phyloP scores from a whole-genome alignment of 2,113 vertebrate genomes.

The Hyaena hyaena region DNA sequence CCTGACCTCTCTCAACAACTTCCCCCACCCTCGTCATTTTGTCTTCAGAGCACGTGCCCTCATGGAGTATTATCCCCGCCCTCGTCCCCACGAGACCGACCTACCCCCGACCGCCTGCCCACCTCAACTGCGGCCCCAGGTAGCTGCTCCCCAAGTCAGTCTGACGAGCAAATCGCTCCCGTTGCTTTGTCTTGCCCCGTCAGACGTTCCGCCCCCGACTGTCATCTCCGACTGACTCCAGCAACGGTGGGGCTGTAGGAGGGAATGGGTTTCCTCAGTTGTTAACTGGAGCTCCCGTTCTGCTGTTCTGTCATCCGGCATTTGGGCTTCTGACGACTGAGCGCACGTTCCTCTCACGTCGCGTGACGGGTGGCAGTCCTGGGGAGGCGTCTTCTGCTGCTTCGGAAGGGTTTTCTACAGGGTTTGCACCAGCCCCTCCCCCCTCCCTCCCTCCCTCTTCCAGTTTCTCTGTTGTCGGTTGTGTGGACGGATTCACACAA shows the following conservation, averaged over 20 bases:
- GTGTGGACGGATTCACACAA: background rate
- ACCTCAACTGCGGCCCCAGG: background rate
- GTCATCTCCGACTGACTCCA: rapidly evolving
- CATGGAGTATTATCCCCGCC: rapidly evolving
- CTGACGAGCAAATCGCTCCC: background rate
- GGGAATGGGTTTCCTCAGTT: rapidly evolving
- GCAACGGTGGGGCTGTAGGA: rapidly evolving
- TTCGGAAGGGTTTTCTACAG: rapidly evolving
- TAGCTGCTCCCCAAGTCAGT: background rate
- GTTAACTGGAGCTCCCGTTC: rapidly evolving
- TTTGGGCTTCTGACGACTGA: rapidly evolving
- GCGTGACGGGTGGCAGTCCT: background rate
- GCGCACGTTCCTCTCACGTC: rapidly evolving
- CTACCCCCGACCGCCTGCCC: background rate
- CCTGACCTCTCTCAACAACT: background rate
- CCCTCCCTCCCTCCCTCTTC: background rate
- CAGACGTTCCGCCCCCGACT: background rate
- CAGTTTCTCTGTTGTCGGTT: background rate
- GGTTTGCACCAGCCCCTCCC: background rate
- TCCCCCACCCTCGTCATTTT: background rate
- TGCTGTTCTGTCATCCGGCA: rapidly evolving
- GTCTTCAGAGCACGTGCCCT: background rate
- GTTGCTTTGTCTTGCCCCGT: background rate
- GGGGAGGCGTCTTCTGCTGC: background rate
- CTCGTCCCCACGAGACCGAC: background rate